Base-by-base conservation (phyloP, 2,797 vertebrate genomes). In the Hypotaenidia philippensis region DNA sequence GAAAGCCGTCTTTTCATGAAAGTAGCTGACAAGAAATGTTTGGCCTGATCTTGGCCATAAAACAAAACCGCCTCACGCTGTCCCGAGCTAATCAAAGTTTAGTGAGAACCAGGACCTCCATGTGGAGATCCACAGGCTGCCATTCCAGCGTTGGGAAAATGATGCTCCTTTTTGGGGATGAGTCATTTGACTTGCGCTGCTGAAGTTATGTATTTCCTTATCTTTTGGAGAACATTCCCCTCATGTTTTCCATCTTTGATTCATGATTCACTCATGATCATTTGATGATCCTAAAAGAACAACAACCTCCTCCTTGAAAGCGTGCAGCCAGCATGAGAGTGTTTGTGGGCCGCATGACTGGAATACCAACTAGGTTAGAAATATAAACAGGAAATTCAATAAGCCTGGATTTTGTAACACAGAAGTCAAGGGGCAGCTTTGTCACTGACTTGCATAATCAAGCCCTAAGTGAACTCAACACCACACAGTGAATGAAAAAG, bases 161-260 rank as follows among this genome's bases (percentile, higher is more conserved):
- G 3, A 41, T 57, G n/a, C 25, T 87, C 0, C 75, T 84, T 44
- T 75, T 75, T 22, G 27, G 31, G 36, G 47, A 13, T 56, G 47
- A 80, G 44, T 64, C 44, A 52, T 89, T 92, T 91, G 60, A 72
- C 61, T 93, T 72, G 45, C 1, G 1, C 74, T 63, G 66, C 23
- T n/a, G 70, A 83, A 83, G 23, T 87, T 79, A 10, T 0, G 16
- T 40, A n/a, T 34, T 93, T 88, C 50, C 57, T 94, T 92, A 64
- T 93, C 84, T 70, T 87, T 36, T 61, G 82, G 83, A 93, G 52
- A 86, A 47, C 57, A 57, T 85, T 90, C 69, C 49, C 61, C 41
- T 94, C 80, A 1, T 95, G 89, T 86, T 96, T 91, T 90, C 85
- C 71, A 26, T 90, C 69, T 86, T 72, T 72, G 83, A 86, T 95